A percentile compares a stretch with the other conserved stretches of the same genome.
Evolutionary conservation across 2,797 vertebrate genomes (phyloP).

Genomic region (Limosa lapponica): DNA sequence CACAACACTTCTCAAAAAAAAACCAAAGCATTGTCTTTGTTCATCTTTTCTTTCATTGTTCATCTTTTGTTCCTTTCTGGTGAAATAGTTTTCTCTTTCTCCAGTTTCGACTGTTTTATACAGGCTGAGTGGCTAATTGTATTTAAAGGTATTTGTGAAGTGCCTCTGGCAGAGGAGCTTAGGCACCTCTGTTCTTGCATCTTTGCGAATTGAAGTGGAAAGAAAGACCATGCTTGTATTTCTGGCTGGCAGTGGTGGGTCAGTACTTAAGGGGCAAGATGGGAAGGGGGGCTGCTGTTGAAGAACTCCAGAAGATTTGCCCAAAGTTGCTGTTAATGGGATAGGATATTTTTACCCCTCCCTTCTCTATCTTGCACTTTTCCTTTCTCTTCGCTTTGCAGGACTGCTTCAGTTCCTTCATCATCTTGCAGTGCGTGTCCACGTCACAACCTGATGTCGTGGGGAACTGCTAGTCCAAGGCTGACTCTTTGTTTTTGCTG

Average conservation of each 20-base stretch:
- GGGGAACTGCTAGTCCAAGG: not conserved
- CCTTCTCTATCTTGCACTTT: not conserved
- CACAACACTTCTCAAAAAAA: not conserved
- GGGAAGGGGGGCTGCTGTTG: not conserved
- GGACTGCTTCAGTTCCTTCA: not conserved
- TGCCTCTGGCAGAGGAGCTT: not conserved
- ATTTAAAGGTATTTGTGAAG: not conserved
- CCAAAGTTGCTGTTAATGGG: not conserved
- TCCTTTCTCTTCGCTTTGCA: not conserved
- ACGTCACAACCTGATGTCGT: fast-evolving
- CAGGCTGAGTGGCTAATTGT: not conserved
- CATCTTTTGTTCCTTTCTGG: not conserved
- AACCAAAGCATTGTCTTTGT: not conserved
- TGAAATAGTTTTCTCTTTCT: not conserved
- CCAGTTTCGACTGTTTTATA: not conserved
- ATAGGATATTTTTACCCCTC: not conserved
- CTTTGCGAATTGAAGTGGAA: not conserved
- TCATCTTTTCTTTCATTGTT: not conserved
- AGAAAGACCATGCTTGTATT: not conserved
- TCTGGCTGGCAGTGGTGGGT: not conserved
- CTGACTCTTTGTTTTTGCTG: not conserved
- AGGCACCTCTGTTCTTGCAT: not conserved
- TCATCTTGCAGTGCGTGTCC: fast-evolving
- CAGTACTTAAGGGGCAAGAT: not conserved
- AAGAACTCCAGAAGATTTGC: not conserved